phyloP scores from a whole-genome alignment of 2,888 invertebrate genomes.

The Pammene fasciana region DNA sequence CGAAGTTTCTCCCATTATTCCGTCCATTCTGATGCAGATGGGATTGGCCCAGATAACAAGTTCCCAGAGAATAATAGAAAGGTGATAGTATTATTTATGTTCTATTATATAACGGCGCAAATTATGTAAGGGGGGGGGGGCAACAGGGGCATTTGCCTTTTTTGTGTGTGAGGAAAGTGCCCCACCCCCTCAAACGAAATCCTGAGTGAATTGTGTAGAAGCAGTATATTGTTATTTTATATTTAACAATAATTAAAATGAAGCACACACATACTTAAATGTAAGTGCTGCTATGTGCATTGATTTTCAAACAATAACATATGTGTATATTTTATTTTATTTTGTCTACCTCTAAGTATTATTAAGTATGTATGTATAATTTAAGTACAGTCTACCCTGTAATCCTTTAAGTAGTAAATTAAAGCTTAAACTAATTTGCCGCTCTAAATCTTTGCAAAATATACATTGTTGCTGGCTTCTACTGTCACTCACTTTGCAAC shows the following conservation, averaged over 20 bases:
- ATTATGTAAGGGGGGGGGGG: neutral
- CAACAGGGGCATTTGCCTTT: too few species aligned
- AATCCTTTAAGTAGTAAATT: neutral
- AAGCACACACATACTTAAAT: too few species aligned
- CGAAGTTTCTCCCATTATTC: constrained; percentile 32
- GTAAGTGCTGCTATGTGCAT: too few species aligned
- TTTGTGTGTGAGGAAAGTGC: too few species aligned
- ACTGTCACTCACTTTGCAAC: constrained; percentile 23
- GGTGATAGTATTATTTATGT: constrained; percentile 31
- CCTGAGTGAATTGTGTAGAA: too few species aligned
- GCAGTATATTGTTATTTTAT: too few species aligned
- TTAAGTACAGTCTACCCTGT: neutral
- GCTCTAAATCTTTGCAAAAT: constrained; percentile 17
- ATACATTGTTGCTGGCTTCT: constrained; percentile 17
- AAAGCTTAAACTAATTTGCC: neutral
- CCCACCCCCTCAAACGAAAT: too few species aligned
- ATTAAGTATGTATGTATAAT: too few species aligned
- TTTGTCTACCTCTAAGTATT: too few species aligned
- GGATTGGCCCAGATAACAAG: constrained; percentile 30
- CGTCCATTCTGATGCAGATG: constrained; percentile 41
- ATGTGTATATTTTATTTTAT: too few species aligned
- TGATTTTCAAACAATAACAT: too few species aligned
- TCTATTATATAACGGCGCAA: constrained; percentile 8
- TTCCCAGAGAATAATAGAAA: constrained; percentile 24
- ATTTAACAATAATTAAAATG: too few species aligned